These are phyloP conservation scores for Ardeotis arabs DNA, from an alignment of 2,113 vertebrate species.

Conservation along the genomic window DNA sequence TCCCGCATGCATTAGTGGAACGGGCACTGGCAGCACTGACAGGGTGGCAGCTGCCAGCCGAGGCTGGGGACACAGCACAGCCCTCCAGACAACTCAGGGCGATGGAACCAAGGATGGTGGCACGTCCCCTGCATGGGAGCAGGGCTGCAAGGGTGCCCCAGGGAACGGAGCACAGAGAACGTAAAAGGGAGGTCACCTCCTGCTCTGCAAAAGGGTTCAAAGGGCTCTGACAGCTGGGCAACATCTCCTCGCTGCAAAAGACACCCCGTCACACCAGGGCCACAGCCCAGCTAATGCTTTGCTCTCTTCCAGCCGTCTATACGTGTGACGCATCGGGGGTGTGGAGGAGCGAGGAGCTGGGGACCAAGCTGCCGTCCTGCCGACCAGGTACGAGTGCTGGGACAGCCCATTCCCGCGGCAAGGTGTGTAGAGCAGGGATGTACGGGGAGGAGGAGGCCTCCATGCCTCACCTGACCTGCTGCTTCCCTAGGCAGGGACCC, in stretches of 20 bases:
- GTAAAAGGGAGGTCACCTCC: background rate
- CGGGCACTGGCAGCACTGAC: background rate
- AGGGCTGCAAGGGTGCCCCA: background rate
- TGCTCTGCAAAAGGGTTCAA: background rate
- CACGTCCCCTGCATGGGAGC: background rate
- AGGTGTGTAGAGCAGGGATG: background rate
- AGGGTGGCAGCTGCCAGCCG: background rate
- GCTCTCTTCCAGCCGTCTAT: constrained; percentile 78
- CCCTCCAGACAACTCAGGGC: background rate
- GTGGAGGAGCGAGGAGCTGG: constrained; percentile 82
- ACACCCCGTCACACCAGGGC: background rate
- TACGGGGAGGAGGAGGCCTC: background rate
- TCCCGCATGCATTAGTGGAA: background rate
- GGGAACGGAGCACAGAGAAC: background rate
- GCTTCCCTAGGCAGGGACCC: background rate
- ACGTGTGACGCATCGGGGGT: constrained; percentile 76
- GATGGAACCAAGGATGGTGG: background rate
- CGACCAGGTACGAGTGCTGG: constrained; percentile 75
- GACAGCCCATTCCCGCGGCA: fast-evolving
- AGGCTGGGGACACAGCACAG: background rate
- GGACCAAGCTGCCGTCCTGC: constrained; percentile 75
- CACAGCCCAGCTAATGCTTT: background rate
- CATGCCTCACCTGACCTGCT: background rate
- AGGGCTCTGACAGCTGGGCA: background rate
- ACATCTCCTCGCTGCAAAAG: background rate